Evolutionary conservation across 2,113 vertebrate genomes (phyloP).

Genomic region (Andinoacara biseriatus): DNA sequence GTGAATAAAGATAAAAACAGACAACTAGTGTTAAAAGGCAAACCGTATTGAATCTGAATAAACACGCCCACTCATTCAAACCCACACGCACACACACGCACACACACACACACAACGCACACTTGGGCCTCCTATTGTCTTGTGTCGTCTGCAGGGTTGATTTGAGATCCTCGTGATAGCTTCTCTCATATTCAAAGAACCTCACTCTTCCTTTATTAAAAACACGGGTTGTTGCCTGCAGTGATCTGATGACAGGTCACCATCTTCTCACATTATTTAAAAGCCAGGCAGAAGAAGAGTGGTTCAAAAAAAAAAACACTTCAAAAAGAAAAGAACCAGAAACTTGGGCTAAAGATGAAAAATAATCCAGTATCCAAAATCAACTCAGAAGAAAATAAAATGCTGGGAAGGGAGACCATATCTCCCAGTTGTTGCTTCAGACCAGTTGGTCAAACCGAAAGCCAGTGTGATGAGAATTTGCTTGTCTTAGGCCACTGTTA

Average conservation of each 20-base stretch:
- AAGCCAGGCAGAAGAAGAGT: conserved; percentile 84
- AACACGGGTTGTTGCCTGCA: conserved; percentile 76
- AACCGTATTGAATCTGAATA: conserved; percentile 88
- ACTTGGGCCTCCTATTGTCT: conserved; percentile 40
- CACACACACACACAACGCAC: conserved; percentile 5
- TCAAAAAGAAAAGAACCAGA: conserved; percentile 8
- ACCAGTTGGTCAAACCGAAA: conserved; percentile 42
- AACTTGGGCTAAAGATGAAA: conserved; percentile 76
- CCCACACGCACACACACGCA: conserved; percentile 4
- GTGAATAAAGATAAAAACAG: conserved; percentile 94
- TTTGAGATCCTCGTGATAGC: conserved; percentile 48
- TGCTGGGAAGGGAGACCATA: conserved; percentile 63
- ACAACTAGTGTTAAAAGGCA: conserved; percentile 98
- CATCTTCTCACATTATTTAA: conserved; percentile 67
- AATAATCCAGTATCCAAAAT: conserved; percentile 75
- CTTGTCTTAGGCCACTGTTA: conserved; percentile 62
- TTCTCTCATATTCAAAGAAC: conserved; percentile 64
- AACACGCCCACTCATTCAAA: conserved; percentile 45
- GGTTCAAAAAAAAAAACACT: conserved; percentile 87
- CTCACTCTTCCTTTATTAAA: conserved; percentile 56
- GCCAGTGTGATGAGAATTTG: conserved; percentile 43
- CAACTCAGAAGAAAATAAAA: conserved; percentile 51
- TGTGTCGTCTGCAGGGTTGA: conserved; percentile 82
- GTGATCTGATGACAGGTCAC: conserved; percentile 61
- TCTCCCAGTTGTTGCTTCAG: conserved; percentile 51